Evolutionary conservation across 2,113 vertebrate genomes (phyloP), one percentile per base, ranked within the genome.

Genomic region (Uria lomvia): DNA sequence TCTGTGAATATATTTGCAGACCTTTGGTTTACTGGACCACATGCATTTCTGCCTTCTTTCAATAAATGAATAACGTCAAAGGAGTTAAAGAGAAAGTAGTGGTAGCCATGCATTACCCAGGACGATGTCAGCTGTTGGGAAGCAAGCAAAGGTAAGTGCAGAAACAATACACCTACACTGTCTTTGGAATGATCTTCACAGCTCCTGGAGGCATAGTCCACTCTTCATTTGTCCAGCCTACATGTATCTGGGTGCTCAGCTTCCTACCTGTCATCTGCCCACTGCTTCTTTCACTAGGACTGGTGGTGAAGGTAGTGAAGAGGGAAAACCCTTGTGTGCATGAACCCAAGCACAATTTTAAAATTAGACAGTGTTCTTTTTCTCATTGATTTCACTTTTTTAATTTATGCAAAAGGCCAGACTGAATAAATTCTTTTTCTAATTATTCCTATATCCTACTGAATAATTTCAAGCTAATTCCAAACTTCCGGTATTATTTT

Each of bases 101-200:
- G 34, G 11, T 26, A 45, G 12, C 4, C 26, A 15, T 43, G 12
- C 12, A 24, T 22, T 53, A 22, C 12, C 18, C 50, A 71, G 2
- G 0, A 12, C 0, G 0, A n/a, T 3, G 4, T 11, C 34, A 68
- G 52, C 20, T 34, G n/a, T 8, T 55, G 19, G 34, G 56, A 86
- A 79, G 11, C 38, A 24, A 5, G 11, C 10, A 45, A 42, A 77
- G 24, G 8, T 8, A 62, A 26, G 15, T 68, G 19, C 43, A 90
- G 19, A 42, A 67, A 11, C 6, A 40, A 19, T 4, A 11, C 9
- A 32, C 3, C 29, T 72, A 19, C 11, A 4, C 4, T 40, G 13
- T 10, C 11, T 65, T 73, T 59, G 45, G 40, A 42, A 74, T 11
- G 12, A 56, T 19, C 43, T 59, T 60, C 55, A 32, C 32, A 20